Evolutionary conservation across 1,140 invertebrate genomes (phyloP).

Genomic region (Panagrolaimus sp.): DNA sequence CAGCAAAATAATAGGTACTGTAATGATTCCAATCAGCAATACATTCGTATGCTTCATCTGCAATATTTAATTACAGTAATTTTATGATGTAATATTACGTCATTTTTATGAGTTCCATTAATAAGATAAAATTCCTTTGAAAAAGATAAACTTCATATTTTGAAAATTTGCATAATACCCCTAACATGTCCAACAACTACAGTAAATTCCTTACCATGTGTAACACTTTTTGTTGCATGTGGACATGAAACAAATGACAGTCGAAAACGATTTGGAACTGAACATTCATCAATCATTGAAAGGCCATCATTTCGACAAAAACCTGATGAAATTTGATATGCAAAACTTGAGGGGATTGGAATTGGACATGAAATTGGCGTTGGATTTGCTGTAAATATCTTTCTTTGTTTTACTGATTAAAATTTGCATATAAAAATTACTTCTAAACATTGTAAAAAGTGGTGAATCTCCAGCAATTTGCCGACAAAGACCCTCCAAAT

Average conservation of each 20-base stretch:
- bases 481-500: not conserved
- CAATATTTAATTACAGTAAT: not conserved
- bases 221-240: not conserved
- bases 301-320: slow-evolving; percentile 6
- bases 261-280: not conserved
- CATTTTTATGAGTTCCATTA: no score
- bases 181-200: no score
- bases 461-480: slow-evolving; percentile 3
- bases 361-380: slow-evolving; percentile 1
- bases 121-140: no score
- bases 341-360: not conserved
- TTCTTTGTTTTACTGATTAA: not conserved
- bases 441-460: slow-evolving; percentile 1
- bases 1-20: slow-evolving; percentile 7
- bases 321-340: not conserved
- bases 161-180: no score
- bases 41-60: slow-evolving; percentile 14
- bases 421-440: not conserved
- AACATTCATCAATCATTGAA: slow-evolving; percentile 7
- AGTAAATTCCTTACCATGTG: no score
- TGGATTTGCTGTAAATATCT: not conserved
- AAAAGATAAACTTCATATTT: no score
- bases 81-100: no score
- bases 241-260: slow-evolving; percentile 7
- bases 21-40: slow-evolving; percentile 11